A percentile compares a stretch with the other conserved stretches of the same genome.
These are phyloP conservation scores for Diadumene lineata DNA, from an alignment of 92 coral and sea anemone species.

Conservation along the genomic window DNA sequence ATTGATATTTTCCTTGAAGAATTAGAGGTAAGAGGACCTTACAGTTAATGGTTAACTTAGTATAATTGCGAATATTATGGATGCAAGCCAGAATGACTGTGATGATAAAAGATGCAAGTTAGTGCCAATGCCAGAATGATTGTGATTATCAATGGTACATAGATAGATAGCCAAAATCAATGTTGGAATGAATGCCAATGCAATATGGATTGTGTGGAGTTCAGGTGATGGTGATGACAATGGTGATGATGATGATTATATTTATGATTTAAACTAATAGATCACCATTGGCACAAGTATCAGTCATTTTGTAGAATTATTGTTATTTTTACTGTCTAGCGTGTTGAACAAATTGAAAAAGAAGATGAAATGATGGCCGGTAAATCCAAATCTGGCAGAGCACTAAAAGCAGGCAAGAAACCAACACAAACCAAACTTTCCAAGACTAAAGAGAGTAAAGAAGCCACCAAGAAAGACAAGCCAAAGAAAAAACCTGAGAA, in stretches of 20 bases:
- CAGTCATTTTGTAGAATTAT: no score
- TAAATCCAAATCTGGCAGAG: constrained; percentile 59
- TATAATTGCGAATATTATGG: no score
- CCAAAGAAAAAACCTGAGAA: constrained; percentile 17
- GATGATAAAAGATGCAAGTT: no score
- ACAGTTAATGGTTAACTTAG: neutral
- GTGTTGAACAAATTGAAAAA: constrained; percentile 71
- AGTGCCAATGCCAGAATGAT: no score
- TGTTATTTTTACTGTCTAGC: constrained; percentile 18
- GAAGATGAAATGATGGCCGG: constrained; percentile 60
- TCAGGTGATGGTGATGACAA: neutral
- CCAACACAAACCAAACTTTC: constrained; percentile 2
- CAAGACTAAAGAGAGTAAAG: no score
- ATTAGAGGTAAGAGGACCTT: constrained; percentile 51
- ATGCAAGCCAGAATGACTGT: neutral
- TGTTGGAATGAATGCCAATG: no score
- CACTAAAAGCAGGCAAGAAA: constrained; percentile 29
- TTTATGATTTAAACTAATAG: no score
- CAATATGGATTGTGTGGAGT: no score
- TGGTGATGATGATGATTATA: neutral
- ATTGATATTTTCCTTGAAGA: constrained; percentile 69
- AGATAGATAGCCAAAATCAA: no score
- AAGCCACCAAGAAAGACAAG: neutral
- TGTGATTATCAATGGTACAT: no score
- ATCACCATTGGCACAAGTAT: no score